Evolutionary conservation across 2,113 vertebrate species (phyloP).

Genomic region (Rhadina sibilatrix): DNA sequence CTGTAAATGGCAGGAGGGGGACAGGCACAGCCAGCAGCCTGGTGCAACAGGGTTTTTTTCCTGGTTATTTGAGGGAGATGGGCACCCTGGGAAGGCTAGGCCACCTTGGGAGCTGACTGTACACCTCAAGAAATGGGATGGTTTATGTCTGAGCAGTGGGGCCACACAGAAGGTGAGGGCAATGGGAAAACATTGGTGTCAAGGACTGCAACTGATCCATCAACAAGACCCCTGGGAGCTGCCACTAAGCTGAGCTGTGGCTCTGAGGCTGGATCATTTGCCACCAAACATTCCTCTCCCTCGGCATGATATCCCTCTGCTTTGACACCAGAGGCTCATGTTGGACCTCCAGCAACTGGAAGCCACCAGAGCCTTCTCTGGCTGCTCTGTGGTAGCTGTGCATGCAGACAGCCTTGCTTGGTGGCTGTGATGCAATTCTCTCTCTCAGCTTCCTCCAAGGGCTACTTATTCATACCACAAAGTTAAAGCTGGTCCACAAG

Average conservation of each 20-base stretch:
- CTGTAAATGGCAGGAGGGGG: background rate
- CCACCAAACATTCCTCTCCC: background rate
- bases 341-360: background rate
- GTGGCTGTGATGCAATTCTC: background rate
- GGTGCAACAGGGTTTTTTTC: background rate
- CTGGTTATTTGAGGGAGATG: background rate
- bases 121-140: too few relatives aligned
- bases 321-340: background rate
- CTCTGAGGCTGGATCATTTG: background rate
- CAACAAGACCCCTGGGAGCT: background rate
- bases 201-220: background rate
- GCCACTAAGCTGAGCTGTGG: background rate
- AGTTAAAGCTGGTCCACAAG: background rate
- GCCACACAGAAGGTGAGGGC: background rate
- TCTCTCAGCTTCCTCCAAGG: background rate
- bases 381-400: background rate
- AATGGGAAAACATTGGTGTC: background rate
- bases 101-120: background rate
- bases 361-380: background rate
- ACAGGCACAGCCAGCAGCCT: background rate
- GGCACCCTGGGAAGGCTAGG: background rate
- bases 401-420: rapidly evolving
- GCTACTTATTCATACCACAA: too few relatives aligned
- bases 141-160: background rate
- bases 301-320: background rate